phyloP scores from a whole-genome alignment of 2,888 invertebrate species.

The Melanargia galathea region DNA sequence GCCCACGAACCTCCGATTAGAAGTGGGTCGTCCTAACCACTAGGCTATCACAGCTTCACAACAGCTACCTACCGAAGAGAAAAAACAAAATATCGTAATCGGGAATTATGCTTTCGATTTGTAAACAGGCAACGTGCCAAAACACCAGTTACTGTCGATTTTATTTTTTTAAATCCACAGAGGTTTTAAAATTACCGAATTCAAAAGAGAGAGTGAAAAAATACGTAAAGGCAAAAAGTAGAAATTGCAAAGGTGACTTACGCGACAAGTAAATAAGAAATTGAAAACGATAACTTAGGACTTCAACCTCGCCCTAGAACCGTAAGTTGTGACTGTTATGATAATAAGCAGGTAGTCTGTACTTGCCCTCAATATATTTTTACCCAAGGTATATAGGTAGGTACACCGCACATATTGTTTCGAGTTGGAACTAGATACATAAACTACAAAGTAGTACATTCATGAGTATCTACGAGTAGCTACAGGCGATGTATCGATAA shows the following conservation, averaged over 20 bases:
- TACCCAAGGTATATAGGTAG: background rate
- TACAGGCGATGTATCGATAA: too few species aligned
- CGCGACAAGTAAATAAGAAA: too few species aligned
- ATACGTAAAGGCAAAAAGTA: too few species aligned
- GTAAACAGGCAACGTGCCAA: conserved; percentile 32
- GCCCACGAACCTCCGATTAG: too few species aligned
- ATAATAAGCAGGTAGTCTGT: background rate
- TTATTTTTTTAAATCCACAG: conserved; percentile 21
- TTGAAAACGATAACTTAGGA: background rate
- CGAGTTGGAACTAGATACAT: background rate
- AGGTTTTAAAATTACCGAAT: too few species aligned
- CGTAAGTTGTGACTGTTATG: background rate
- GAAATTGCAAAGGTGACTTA: too few species aligned
- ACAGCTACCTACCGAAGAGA: background rate
- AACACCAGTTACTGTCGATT: conserved; percentile 22
- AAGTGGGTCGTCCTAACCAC: too few species aligned
- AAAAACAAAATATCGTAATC: conserved; percentile 18
- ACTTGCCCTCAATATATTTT: background rate
- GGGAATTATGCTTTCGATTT: conserved; percentile 30
- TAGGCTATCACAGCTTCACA: too few species aligned
- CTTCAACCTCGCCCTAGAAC: background rate
- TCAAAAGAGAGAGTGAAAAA: too few species aligned
- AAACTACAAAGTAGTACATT: too few species aligned
- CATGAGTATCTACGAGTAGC: too few species aligned
- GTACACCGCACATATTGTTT: background rate